phyloP scores from a whole-genome alignment of 2,888 invertebrate species.

The Scaptomyza cyrtandrae region DNA sequence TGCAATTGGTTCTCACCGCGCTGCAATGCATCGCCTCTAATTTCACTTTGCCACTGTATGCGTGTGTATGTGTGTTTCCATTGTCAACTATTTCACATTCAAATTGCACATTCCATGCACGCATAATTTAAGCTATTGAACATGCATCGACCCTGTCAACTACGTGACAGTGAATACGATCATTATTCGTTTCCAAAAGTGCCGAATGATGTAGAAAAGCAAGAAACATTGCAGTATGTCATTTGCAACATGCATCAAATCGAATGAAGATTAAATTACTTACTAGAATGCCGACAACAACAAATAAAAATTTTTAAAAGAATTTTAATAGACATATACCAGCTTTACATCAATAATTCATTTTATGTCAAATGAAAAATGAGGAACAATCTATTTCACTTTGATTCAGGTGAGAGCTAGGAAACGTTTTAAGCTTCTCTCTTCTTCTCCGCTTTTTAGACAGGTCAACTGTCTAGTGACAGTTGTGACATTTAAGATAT shows the following conservation, averaged over 20 bases:
- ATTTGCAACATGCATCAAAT: not conserved
- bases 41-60: not conserved
- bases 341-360: no score
- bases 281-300: not conserved
- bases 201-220: constrained; percentile 10
- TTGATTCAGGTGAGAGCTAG: not conserved
- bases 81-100: constrained; percentile 59
- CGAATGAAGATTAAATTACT: not conserved
- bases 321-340: no score
- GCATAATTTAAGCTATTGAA: constrained; percentile 71
- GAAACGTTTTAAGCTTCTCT: not conserved
- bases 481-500: constrained; percentile 14
- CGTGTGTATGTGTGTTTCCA: constrained; percentile 19
- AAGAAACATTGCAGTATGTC: not conserved
- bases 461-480: constrained; percentile 12
- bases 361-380: no score
- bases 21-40: not conserved
- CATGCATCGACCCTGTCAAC: constrained; percentile 1
- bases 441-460: not conserved
- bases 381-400: no score
- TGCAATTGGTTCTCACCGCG: constrained; percentile 49
- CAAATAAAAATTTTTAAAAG: no score
- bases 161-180: not conserved
- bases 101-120: constrained; percentile 69
- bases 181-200: constrained; percentile 10